A percentile compares a stretch with the other conserved stretches of the same genome.
Conservation (phyloP, 2,113 vertebrate species). For the Megaceryle maxima region DNA sequence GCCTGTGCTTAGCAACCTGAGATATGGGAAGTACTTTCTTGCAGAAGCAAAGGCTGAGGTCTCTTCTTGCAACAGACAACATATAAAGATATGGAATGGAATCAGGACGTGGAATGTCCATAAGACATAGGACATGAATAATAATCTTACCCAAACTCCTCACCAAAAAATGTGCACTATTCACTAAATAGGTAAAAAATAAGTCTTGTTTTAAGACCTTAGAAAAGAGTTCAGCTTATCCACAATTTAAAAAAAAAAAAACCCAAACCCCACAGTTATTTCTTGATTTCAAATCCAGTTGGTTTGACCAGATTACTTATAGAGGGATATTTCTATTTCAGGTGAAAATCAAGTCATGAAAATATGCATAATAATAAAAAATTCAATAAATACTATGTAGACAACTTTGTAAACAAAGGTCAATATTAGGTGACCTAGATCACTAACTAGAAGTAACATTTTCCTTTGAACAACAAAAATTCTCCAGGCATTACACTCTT, state of each 20-base stretch:
- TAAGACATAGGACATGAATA: not conserved
- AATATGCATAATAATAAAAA: not conserved
- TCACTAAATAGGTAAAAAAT: too few relatives aligned
- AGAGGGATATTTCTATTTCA: not conserved
- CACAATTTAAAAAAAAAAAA: not conserved
- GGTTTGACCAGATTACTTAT: not conserved
- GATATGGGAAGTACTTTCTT: not conserved
- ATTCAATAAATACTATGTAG: not conserved
- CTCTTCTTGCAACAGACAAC: not conserved
- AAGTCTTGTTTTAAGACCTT: fast-evolving
- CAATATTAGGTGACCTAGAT: not conserved
- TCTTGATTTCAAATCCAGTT: not conserved
- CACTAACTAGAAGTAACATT: not conserved
- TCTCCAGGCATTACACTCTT: not conserved
- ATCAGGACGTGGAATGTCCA: not conserved
- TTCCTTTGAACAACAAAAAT: not conserved
- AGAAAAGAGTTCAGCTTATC: not conserved
- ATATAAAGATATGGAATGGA: not conserved
- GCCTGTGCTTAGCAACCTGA: not conserved
- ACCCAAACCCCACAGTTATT: not conserved
- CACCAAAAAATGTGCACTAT: not conserved
- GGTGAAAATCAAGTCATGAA: not conserved
- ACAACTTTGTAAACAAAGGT: not conserved
- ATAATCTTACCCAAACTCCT: not conserved
- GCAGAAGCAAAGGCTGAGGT: not conserved